These are phyloP conservation scores for Pteruthius melanotis DNA, from an alignment of 2,113 vertebrate genomes.

Conservation along the genomic window DNA sequence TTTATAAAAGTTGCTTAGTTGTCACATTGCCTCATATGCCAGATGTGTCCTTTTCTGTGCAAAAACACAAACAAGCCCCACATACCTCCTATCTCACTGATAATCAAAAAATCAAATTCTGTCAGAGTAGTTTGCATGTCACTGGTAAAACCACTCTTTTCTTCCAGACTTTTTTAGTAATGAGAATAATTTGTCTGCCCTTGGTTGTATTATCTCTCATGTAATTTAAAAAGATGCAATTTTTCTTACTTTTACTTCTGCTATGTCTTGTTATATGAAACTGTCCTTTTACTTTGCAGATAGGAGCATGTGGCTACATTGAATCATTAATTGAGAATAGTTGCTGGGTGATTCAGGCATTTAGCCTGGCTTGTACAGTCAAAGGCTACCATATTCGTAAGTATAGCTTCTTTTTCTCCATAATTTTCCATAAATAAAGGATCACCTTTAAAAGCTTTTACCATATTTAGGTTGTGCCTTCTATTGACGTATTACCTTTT, in stretches of 20 bases:
- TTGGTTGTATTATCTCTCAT: not conserved
- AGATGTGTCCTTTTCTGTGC: not conserved
- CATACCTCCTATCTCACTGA: not conserved
- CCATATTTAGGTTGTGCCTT: not conserved
- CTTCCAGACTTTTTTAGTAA: not conserved
- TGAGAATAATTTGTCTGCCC: not conserved
- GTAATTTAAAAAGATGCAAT: not conserved
- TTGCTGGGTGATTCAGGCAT: slow-evolving; percentile 93
- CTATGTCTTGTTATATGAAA: not conserved
- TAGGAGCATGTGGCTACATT: slow-evolving; percentile 96
- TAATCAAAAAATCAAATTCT: not conserved
- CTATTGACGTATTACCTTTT: not conserved
- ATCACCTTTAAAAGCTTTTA: not conserved
- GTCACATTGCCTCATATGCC: not conserved
- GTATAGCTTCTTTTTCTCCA: not conserved
- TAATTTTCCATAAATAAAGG: not conserved
- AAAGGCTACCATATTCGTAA: slow-evolving; percentile 87
- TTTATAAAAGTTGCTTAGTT: not conserved
- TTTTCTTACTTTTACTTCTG: not conserved
- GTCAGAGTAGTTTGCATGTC: not conserved
- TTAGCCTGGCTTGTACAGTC: slow-evolving; percentile 95
- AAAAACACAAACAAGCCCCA: not conserved
- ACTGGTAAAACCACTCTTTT: not conserved
- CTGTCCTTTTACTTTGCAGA: slow-evolving; percentile 74
- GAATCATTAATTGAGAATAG: slow-evolving; percentile 81